phyloP scores from a whole-genome alignment of 37 sponge, comb jelly and placozoan genomes.

The Chondrosia reniformis region DNA sequence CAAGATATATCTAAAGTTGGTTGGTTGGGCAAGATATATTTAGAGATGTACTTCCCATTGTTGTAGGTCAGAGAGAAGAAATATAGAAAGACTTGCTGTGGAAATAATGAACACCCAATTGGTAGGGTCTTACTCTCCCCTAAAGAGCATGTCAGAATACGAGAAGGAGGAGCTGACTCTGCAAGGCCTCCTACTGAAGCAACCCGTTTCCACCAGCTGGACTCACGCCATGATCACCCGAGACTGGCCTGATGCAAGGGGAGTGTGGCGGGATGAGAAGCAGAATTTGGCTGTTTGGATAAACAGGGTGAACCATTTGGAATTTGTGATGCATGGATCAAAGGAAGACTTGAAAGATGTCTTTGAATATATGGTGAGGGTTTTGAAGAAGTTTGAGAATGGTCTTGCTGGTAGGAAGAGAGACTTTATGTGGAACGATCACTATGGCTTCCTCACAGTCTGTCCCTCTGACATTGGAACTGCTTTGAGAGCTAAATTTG shows the following conservation, averaged over 20 bases:
- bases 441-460: slow-evolving; percentile 78
- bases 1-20: slow-evolving; percentile 45
- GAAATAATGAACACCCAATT: slow-evolving; percentile 41
- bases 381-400: slow-evolving; percentile 54
- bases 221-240: slow-evolving; percentile 49
- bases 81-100: slow-evolving; percentile 54
- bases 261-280: slow-evolving; percentile 67
- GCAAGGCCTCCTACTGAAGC: slow-evolving; percentile 77
- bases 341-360: slow-evolving; percentile 77
- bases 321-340: slow-evolving; percentile 82
- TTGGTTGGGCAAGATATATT: neutral
- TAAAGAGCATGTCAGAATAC: slow-evolving; percentile 58
- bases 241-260: slow-evolving; percentile 78
- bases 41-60: no score
- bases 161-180: slow-evolving; percentile 63
- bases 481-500: slow-evolving; percentile 51
- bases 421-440: slow-evolving; percentile 73
- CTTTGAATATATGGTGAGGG: slow-evolving; percentile 54
- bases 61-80: slow-evolving; percentile 56
- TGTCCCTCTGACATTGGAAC: slow-evolving; percentile 95
- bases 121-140: slow-evolving; percentile 69
- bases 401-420: slow-evolving; percentile 39
- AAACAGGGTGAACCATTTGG: slow-evolving; percentile 86
- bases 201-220: slow-evolving; percentile 42
- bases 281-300: slow-evolving; percentile 82